Evolutionary conservation across 1,140 invertebrate species (phyloP).

Genomic region (Zaprionus kolodkinae): DNA sequence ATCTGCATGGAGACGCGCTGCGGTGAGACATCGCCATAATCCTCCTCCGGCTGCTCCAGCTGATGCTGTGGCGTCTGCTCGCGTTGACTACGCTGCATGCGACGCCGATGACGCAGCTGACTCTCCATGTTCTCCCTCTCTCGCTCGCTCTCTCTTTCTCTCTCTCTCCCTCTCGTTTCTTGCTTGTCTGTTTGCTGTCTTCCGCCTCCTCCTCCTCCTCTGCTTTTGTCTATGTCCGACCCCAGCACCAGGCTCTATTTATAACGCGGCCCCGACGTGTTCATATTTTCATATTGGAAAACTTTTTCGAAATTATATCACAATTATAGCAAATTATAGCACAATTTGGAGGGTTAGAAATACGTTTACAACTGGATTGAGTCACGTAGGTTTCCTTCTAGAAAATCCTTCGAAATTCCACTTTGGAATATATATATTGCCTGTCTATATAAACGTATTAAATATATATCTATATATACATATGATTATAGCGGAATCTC

Average conservation of each 20-base stretch:
- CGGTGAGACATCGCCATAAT: slow-evolving; percentile 22
- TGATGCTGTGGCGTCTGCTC: slow-evolving; percentile 86
- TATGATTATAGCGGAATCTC: slow-evolving; percentile 14
- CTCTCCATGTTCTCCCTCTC: slow-evolving; percentile 42
- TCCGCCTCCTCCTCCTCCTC: background rate
- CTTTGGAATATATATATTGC: background rate
- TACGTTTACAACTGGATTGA: background rate
- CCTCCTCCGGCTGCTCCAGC: slow-evolving; percentile 49
- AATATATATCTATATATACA: slow-evolving; percentile 34
- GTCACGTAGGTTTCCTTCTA: background rate
- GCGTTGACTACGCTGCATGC: slow-evolving; percentile 79
- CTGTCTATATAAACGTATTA: slow-evolving; percentile 20
- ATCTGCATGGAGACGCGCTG: slow-evolving; percentile 79
- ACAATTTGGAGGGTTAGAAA: background rate
- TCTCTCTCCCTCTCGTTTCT: slow-evolving; percentile 31
- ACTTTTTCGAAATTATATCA: slow-evolving; percentile 70
- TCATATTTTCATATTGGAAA: slow-evolving; percentile 67
- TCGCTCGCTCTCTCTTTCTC: slow-evolving; percentile 19
- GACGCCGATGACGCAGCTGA: slow-evolving; percentile 48
- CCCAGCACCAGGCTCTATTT: slow-evolving; percentile 65
- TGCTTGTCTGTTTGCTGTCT: slow-evolving; percentile 28
- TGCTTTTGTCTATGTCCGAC: background rate
- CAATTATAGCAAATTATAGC: slow-evolving; percentile 45
- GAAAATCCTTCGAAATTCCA: background rate
- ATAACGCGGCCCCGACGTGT: slow-evolving; percentile 48